Base-by-base conservation (phyloP, 2,797 vertebrate species). In the Gambelia wislizenii region DNA sequence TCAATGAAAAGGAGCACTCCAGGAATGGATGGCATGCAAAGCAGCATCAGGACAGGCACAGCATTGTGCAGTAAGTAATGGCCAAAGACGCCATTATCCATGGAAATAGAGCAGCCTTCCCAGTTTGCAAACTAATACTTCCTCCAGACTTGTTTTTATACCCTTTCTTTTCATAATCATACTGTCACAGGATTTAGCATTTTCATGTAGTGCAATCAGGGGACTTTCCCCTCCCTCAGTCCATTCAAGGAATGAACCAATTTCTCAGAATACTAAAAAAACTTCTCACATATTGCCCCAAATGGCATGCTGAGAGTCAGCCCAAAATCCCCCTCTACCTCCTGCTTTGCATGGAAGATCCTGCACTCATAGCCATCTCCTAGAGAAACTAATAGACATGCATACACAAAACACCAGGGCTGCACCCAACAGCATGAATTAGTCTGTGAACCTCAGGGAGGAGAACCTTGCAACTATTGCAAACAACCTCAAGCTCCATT, bases 181-280 rank as follows among this genome's bases (percentile, higher is more conserved):
- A 22, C 13, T 59, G 10, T 49, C 76, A 85, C 33, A 49, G 5
- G 67, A 49, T 10, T 85, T 36, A 12, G 1, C 12, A 33, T 85
- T 81, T 80, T 85, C 67, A 85, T 81, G 84, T 8, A 74, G 82
- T 47, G 44, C 61, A 61, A 75, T 36, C n/a, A 25, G 67, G 76
- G 87, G 49, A 85, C 44, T 89, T 81, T 49, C 83, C 77, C 81
- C 59, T 52, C 39, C 67, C 25, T 2, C 69, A 36, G 44, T 47
- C 49, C 54, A 47, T 4, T 47, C 9, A 6, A 72, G 22, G 42
- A 80, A 80, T 61, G 52, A 80, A 72, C 27, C 39, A 75, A 83
- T 61, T 88, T 85, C 33, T 81, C 77, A 80, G 25, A 49, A 52
- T 30, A 6, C 22, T 89, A 42, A 85, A 89, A 85, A 64, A 52